Conservation (phyloP, 2,113 vertebrate species). For the Columbina picui region DNA sequence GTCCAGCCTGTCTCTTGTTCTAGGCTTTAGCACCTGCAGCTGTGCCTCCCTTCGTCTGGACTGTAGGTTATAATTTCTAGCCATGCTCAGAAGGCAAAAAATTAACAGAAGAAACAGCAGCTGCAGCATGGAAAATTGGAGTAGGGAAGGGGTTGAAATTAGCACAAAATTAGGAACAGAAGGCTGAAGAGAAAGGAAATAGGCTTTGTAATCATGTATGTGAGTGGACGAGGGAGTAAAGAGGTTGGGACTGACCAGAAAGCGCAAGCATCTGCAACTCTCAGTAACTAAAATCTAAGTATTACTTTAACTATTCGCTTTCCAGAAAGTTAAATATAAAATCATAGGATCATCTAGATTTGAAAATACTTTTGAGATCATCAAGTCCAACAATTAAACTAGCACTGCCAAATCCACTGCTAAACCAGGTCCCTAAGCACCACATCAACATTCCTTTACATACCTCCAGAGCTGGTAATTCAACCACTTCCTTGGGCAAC, state of each 20-base stretch:
- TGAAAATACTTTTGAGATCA: too few relatives aligned
- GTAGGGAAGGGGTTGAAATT: neutral
- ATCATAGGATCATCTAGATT: neutral
- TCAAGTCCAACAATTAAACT: too few relatives aligned
- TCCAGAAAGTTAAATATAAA: neutral
- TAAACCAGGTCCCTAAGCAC: too few relatives aligned
- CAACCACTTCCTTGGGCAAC: too few relatives aligned
- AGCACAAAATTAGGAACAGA: neutral
- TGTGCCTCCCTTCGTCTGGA: neutral
- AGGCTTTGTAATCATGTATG: neutral
- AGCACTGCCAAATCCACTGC: too few relatives aligned
- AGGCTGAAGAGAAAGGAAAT: neutral
- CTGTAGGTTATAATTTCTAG: neutral
- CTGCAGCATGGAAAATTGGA: neutral
- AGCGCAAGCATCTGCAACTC: neutral
- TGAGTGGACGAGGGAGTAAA: neutral
- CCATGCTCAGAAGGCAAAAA: neutral
- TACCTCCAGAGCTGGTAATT: too few relatives aligned
- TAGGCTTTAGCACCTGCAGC: neutral
- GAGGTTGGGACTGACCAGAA: neutral
- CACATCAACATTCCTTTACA: too few relatives aligned
- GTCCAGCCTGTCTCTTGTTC: neutral
- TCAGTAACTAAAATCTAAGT: neutral
- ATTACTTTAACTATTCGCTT: neutral
- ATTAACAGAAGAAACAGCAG: neutral